These are phyloP conservation scores for Ciona savignyi DNA, from an alignment of 23 tunicate genomes.

Conservation along the genomic window DNA sequence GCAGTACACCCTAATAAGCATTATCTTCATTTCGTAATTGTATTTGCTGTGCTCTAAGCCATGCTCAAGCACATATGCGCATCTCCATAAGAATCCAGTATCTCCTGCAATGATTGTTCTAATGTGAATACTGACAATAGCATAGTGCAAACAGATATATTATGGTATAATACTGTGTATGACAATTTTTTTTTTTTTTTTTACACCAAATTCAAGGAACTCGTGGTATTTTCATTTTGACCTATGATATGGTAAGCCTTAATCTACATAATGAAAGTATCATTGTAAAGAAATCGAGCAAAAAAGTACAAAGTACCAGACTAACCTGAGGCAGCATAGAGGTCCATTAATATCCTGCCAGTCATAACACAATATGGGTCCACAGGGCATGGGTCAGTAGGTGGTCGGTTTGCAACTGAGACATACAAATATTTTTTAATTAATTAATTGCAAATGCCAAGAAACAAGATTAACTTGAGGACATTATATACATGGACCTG, in stretches of 20 bases:
- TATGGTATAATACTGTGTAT: no score
- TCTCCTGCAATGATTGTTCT: slow-evolving; percentile 39
- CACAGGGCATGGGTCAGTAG: slow-evolving; percentile 49
- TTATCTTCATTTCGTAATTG: slow-evolving; percentile 59
- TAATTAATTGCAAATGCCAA: neutral
- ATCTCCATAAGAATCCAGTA: slow-evolving; percentile 45
- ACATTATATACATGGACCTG: neutral
- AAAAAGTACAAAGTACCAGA: neutral
- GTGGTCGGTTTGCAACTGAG: slow-evolving; percentile 59
- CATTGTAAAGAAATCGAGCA: no score
- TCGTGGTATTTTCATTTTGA: no score
- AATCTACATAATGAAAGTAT: no score
- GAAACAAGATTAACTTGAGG: neutral
- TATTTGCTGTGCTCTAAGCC: slow-evolving; percentile 29
- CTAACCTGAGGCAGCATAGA: slow-evolving; percentile 42
- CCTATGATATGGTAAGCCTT: no score
- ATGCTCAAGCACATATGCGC: slow-evolving; percentile 38
- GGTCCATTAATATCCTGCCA: slow-evolving; percentile 37
- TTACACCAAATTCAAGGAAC: no score
- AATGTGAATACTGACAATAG: neutral
- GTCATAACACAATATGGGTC: slow-evolving; percentile 57
- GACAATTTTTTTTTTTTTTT: no score
- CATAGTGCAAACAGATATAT: neutral
- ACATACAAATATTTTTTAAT: neutral
- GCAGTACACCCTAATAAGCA: slow-evolving; percentile 67